Evolutionary conservation across 1,140 invertebrate species (phyloP).

Genomic region (Pentalonia nigronervosa): DNA sequence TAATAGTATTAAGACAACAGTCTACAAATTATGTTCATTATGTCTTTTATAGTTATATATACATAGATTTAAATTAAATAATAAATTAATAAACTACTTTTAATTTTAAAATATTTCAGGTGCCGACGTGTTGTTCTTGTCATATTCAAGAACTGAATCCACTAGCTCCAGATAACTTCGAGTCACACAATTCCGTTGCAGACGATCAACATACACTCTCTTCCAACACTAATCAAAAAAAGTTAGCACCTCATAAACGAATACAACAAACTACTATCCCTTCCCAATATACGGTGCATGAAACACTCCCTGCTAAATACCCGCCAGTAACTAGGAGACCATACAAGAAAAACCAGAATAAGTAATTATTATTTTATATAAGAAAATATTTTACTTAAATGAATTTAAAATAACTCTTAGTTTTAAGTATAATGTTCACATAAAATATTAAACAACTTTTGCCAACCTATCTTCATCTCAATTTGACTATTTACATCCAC

Average conservation of each 20-base stretch:
- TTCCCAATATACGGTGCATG: slow-evolving; percentile 23
- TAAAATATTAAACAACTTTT: background rate
- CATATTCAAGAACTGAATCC: slow-evolving; percentile 71
- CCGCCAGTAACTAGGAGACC: slow-evolving; percentile 36
- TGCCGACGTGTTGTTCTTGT: slow-evolving; percentile 85
- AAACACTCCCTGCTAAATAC: slow-evolving; percentile 34
- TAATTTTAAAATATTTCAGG: slow-evolving; percentile 63
- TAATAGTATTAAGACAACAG: background rate
- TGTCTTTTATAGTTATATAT: background rate
- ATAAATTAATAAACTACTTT: background rate
- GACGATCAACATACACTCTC: slow-evolving; percentile 24
- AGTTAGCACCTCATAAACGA: slow-evolving; percentile 17
- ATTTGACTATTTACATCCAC: background rate
- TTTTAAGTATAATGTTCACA: background rate
- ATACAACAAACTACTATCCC: slow-evolving; percentile 16
- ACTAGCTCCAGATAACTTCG: slow-evolving; percentile 30
- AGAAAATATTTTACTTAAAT: background rate
- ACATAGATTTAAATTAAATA: background rate
- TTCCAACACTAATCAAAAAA: slow-evolving; percentile 36
- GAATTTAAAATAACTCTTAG: background rate
- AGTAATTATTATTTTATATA: slow-evolving; percentile 52
- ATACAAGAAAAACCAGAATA: slow-evolving; percentile 52
- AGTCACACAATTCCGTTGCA: slow-evolving; percentile 25
- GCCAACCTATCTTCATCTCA: background rate
- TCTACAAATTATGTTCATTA: background rate